These are phyloP conservation scores for Spodoptera picta DNA, from an alignment of 2,888 invertebrate species.

Conservation along the genomic window DNA sequence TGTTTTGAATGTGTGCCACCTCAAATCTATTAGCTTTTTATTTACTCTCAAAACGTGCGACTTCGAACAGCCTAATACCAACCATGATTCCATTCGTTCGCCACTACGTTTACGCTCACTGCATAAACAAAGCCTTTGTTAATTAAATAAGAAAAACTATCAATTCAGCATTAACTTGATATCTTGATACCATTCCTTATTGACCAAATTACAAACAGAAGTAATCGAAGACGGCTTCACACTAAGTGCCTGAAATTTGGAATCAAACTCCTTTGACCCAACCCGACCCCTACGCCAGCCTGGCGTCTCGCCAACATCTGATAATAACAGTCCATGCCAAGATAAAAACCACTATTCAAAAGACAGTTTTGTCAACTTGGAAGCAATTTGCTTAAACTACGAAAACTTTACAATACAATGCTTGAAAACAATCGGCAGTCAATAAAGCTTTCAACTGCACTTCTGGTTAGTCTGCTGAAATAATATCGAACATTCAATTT, in stretches of 20 bases:
- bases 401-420: constrained; percentile 34
- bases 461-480: constrained; percentile 35
- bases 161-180: constrained; percentile 14
- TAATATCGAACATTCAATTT: constrained; percentile 71
- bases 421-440: constrained; percentile 28
- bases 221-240: constrained; percentile 58
- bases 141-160: constrained; percentile 27
- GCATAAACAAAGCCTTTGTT: constrained; percentile 40
- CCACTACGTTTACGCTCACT: constrained; percentile 30
- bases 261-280: constrained; percentile 58
- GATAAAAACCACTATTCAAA: constrained; percentile 73
- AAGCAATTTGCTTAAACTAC: constrained; percentile 58
- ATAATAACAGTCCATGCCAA: constrained; percentile 74
- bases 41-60: constrained; percentile 60
- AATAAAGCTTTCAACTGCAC: constrained; percentile 47
- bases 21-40: constrained; percentile 66
- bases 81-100: constrained; percentile 31
- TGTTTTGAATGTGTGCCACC: constrained; percentile 68
- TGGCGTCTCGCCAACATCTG: constrained; percentile 78
- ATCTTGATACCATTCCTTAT: constrained; percentile 13
- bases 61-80: constrained; percentile 37
- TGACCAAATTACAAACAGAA: constrained; percentile 46
- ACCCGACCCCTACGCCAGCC: constrained; percentile 62
- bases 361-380: constrained; percentile 63
- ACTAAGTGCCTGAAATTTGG: constrained; percentile 55